phyloP scores from a whole-genome alignment of 1,140 invertebrate species.

The Periplaneta americana region DNA sequence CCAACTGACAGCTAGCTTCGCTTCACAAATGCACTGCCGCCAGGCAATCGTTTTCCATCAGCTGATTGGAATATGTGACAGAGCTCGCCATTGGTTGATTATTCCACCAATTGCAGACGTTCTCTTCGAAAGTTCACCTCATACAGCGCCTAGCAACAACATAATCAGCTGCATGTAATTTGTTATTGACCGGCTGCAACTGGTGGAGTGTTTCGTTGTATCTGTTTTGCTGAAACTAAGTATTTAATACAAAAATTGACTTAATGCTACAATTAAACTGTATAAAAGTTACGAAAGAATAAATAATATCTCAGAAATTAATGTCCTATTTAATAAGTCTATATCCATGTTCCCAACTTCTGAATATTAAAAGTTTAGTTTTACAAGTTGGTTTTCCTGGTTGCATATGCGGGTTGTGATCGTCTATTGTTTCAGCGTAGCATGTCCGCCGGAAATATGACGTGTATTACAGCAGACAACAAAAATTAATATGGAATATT shows the following conservation, averaged over 20 bases:
- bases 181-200: neutral
- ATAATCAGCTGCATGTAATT: neutral
- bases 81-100: neutral
- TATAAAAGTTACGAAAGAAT: no score
- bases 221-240: no score
- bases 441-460: neutral
- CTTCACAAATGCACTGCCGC: neutral
- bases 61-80: constrained; percentile 4
- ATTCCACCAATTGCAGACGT: neutral
- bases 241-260: no score
- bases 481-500: constrained; percentile 64
- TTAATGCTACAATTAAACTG: no score
- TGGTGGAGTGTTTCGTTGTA: no score
- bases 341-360: no score
- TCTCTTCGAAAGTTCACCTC: neutral
- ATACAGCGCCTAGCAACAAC: constrained; percentile 15
- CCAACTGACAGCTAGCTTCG: neutral
- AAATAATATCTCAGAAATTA: no score
- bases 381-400: neutral
- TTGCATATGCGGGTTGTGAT: neutral
- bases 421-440: neutral
- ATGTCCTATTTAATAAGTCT: no score
- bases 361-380: no score
- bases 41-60: neutral
- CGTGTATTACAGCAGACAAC: neutral